Evolutionary conservation across 2,797 vertebrate species (phyloP), one percentile per base, ranked within the genome.

Genomic region (Lacerta bilineata): DNA sequence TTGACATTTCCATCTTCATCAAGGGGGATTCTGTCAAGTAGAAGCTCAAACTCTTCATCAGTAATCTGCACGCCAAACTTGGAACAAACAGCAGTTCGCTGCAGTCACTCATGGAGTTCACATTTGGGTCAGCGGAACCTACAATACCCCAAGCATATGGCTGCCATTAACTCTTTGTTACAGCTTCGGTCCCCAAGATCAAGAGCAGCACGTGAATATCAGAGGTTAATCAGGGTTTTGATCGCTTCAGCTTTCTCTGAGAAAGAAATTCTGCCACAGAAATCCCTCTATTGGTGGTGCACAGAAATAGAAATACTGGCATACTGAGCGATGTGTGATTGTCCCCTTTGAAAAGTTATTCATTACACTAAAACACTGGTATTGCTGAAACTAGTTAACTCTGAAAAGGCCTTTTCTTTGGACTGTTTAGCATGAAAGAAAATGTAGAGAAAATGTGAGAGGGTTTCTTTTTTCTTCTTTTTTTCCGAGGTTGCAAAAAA

Each of bases 161-260:
- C 96, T 97, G 97, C 98, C 97, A 98, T 99, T 98, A 98, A 98
- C 93, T 97, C 97, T 97, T 97, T 98, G 98, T 98, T 96, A 97
- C 94, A 96, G 96, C 95, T 95, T 94, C 55, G 55, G 97, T 97
- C 97, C 95, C 92, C 83, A 91, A 97, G 96, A 96, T 97, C 95
- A 96, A 95, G 96, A 95, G 95, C 96, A 96, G 96, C 97, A 97
- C 96, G 97, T 97, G 95, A 97, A 96, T 98, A 98, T 98, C 97
- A 97, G 90, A 97, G 98, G 98, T 99, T 98, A 98, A 98, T 97
- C 98, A 96, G 98, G 97, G 96, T 97, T 98, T 98, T 97, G 98
- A 97, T 95, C 68, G 96, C 96, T 96, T 97, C 97, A 97, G 96
- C 96, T 97, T 98, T 97, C 97, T 97, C 97, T 98, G 97, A 98